Conservation (phyloP, 2,797 vertebrate genomes). For the Hypotaenidia philippensis region DNA sequence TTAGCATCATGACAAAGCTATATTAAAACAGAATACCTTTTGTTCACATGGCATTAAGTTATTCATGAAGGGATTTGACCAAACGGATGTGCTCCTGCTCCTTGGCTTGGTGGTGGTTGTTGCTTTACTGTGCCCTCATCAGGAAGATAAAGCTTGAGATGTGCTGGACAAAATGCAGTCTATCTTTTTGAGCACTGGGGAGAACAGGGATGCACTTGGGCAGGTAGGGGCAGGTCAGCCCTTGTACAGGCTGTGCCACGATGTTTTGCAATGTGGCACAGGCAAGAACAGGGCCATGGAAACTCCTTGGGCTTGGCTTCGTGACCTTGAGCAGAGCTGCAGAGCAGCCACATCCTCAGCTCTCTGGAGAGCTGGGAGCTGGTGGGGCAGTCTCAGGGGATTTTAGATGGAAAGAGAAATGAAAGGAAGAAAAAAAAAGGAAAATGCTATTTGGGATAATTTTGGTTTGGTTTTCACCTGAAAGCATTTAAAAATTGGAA, state of each 20-base stretch:
- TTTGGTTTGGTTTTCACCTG: conserved; percentile 13
- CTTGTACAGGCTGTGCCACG: rapidly evolving
- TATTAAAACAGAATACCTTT: not conserved
- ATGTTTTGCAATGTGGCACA: not conserved
- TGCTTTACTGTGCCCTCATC: not conserved
- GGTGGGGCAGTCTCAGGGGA: not conserved
- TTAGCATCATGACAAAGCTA: not conserved
- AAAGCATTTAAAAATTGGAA: not conserved
- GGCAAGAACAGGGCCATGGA: rapidly evolving
- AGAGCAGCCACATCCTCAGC: rapidly evolving
- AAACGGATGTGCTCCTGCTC: not conserved
- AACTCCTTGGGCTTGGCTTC: not conserved
- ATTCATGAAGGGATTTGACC: not conserved
- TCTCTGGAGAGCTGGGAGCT: not conserved
- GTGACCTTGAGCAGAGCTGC: rapidly evolving
- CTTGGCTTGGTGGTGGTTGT: not conserved
- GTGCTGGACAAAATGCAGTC: rapidly evolving
- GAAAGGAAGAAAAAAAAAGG: not conserved
- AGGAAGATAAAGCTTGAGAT: not conserved
- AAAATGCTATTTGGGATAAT: not conserved
- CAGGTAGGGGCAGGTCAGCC: not conserved
- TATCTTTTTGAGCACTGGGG: rapidly evolving
- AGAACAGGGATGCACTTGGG: not conserved
- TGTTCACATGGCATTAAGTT: not conserved
- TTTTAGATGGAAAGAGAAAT: not conserved